phyloP scores from a whole-genome alignment of 2,797 vertebrate genomes.

The Myoxocephalus aenaeus region DNA sequence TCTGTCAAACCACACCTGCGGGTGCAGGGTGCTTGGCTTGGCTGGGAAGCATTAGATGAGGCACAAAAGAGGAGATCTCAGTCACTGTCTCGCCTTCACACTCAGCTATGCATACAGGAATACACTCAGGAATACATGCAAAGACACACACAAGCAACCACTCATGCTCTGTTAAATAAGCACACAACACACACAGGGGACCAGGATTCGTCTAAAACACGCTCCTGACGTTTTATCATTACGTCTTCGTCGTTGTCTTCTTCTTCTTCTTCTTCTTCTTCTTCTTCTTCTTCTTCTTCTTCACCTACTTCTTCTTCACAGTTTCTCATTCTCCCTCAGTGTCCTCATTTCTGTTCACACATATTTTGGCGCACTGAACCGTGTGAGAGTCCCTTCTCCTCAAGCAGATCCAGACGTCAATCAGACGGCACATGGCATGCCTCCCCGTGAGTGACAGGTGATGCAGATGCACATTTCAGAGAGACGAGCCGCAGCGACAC shows the following conservation, averaged over 20 bases:
- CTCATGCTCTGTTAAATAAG: constrained; percentile 57
- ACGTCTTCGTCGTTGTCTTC: constrained; percentile 24
- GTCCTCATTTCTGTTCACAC: constrained; percentile 78
- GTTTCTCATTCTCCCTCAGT: constrained; percentile 69
- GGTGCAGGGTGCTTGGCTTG: constrained; percentile 28
- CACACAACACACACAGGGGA: constrained; percentile 47
- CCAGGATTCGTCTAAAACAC: constrained; percentile 35
- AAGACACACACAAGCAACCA: constrained; percentile 40
- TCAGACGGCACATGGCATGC: constrained; percentile 70
- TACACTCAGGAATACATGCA: constrained; percentile 57
- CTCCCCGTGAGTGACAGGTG: constrained; percentile 78
- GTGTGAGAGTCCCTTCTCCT: constrained; percentile 72
- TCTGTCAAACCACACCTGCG: constrained; percentile 67
- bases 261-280: constrained; percentile 26
- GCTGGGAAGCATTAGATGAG: constrained; percentile 62
- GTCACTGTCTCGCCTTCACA: constrained; percentile 52
- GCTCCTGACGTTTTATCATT: constrained; percentile 39
- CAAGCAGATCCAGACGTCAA: constrained; percentile 75
- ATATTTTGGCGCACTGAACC: constrained; percentile 75
- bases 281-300: constrained; percentile 25
- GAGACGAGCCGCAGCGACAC: constrained; percentile 59
- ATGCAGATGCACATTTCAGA: constrained; percentile 80
- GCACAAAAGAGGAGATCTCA: constrained; percentile 58
- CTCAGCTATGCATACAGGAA: constrained; percentile 50
- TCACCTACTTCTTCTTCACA: constrained; percentile 53